Base-by-base conservation (phyloP, 2,797 vertebrate genomes). In the Euthynnus affinis region DNA sequence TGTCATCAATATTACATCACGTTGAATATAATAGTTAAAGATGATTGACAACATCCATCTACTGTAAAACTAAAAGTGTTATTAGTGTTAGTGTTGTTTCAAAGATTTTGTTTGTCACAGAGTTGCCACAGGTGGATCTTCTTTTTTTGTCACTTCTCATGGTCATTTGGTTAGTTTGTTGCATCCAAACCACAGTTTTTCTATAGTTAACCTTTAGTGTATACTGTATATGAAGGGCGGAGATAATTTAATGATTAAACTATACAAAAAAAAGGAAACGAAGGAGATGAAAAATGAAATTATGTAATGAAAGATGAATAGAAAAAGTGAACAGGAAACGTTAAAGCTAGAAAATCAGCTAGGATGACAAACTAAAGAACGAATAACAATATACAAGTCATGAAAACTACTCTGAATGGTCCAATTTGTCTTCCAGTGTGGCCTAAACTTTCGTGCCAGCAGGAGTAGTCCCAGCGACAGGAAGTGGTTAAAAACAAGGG, bases 401-500 rank as follows among this genome's bases (percentile, higher is more conserved):
- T 81, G 40, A 80, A 74, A 76, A 66, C 51, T 40, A 5, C 5
- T 64, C n/a, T 1, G 25, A 80, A 42, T 71, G 27, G 56, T 52
- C 60, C 46, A 12, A 23, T 76, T 4, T 44, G 57, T 73, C 66
- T 17, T 73, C 57, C 25, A 27, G 65, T 65, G 51, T 77, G 79
- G 62, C 32, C 60, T 55, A 9, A 70, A 59, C 58, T 46, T 59
- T 72, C 5, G 65, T 71, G 56, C 71, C 83, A 87, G 86, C 84
- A 85, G 84, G 79, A 84, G 74, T 13, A 18, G 37, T 71, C 74
- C 55, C 59, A 81, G 78, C 73, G 73, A 84, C 78, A 89, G 91
- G 89, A 93, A 92, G 88, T 86, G 76, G 81, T 90, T 71, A 63
- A 91, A 88, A 91, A 88, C 81, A 88, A 81, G 89, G 88, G 84